Conservation (phyloP, 2,113 vertebrate genomes). For the Peromyscus californicus region DNA sequence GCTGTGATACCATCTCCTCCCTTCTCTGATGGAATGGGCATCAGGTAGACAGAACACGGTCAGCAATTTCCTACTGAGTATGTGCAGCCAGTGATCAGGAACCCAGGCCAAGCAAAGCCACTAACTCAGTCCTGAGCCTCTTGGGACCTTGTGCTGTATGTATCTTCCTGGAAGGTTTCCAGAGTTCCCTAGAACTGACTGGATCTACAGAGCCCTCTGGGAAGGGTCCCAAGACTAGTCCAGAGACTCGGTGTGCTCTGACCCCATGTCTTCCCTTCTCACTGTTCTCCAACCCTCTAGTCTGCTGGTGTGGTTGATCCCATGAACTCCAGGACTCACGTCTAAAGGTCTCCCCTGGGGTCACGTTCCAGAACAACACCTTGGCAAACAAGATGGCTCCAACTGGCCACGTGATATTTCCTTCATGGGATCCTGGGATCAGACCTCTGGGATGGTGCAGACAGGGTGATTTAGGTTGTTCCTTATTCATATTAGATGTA, state of each 20-base stretch:
- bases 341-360: background rate
- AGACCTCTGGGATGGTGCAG: background rate
- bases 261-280: background rate
- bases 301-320: background rate
- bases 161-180: background rate
- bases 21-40: background rate
- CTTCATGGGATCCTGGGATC: background rate
- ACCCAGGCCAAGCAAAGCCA: background rate
- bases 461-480: background rate
- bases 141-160: background rate
- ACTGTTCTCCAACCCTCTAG: background rate
- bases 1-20: too few species aligned
- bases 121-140: background rate
- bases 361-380: background rate
- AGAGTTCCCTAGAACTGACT: too few species aligned
- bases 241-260: background rate
- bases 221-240: background rate
- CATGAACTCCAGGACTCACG: background rate
- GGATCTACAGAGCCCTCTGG: background rate
- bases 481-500: background rate
- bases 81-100: background rate
- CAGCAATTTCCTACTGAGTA: background rate
- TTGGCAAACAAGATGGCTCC: background rate
- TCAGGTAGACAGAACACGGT: too few species aligned
- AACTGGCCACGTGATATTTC: background rate